Base-by-base conservation (phyloP, 2,888 invertebrate genomes). In the Poecilobothrus nobilitatus region DNA sequence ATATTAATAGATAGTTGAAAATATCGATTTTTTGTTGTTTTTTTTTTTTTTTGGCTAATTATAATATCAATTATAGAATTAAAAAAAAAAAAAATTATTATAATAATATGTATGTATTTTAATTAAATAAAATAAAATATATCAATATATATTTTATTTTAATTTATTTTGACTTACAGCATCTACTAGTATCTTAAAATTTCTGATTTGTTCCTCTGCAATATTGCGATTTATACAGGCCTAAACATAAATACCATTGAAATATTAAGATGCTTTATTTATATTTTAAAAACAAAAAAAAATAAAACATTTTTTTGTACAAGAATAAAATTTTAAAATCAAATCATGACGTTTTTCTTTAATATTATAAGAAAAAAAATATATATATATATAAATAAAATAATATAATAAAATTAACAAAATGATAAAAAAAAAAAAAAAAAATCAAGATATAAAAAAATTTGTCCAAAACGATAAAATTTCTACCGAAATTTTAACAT, bases 121-220 rank as follows among this genome's bases (percentile, higher is more conserved):
- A 7, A 34, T 34, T 8, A 34, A 5, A 34, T 34, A 34, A 5
- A 34, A 7, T 7, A 34, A 44, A 10, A 44, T 44, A 44, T 44
- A 44, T 15, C 6, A 44, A 44, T 44, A 15, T 44, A 44, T 12
- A 7, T 44, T 44, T 7, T 44, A 8, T 62, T 62, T 20, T 5
- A 2, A 9, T 62, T 62, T 62, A 1, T 44, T 63, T 63, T 63
- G 8, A 88, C 89, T 89, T 89, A 89, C 89, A 86, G 87, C 87
- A 82, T 86, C 84, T 80, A 89, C 84, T 83, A 88, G 88, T 86
- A 88, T 88, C 81, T 87, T 86, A 83, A 89, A 86, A 84, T 85
- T 83, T 85, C 87, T 87, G 81, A 88, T 87, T 87, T 88, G 87
- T 85, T 89, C 88, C 84, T 89, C 88, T 82, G 86, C 87, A 85